Base-by-base conservation (phyloP, 2,113 vertebrate genomes). In the Corvus moneduloides region DNA sequence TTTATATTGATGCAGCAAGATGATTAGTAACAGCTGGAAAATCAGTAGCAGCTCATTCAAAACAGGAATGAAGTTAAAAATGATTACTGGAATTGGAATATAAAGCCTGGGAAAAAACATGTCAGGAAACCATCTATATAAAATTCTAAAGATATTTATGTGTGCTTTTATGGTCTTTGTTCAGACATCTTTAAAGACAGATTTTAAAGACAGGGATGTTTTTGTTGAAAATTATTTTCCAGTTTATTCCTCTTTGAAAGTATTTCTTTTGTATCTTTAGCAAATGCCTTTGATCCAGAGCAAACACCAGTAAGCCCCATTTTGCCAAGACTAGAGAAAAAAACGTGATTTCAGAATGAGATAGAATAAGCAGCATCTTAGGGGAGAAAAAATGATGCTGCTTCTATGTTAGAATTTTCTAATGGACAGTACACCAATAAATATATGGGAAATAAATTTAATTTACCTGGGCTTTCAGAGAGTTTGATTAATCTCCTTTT, bases 1-100 rank as follows among this genome's bases (percentile, higher is more conserved):
- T 93, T 91, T 72, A 39, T 64, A 64, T 66, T 81, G 87, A 41
- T 94, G 54, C 41, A 76, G 58, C 54, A 79, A 51, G 73, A 64
- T 89, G 61, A 94, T 93, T 84, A 73, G 62, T 48, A 91, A 68
- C 93, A 96, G 84, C 93, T 93, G 93, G 84, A 84, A 93, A 87
- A 56, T 26, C 62, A 84, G n/a, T 41, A 35, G 24, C n/a, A 87
- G 66, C 69, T 85, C 58, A 27, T n/a, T 94, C 41, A 46, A 43
- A 84, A 79, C 26, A 46, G 35, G 22, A 95, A 54, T 30, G 28
- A 87, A 87, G 78, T 86, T 94, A 35, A 66, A 94, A 93, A 75
- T 61, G 0, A n/a, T 76, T 75, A 71, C 49, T 52, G 49, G 46
- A 68, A 32, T 75, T 76, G 44, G 46, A 93, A 54, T 76, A 76